Conservation (phyloP, 1,140 invertebrate species). For the Protaetia brevitarsis region DNA sequence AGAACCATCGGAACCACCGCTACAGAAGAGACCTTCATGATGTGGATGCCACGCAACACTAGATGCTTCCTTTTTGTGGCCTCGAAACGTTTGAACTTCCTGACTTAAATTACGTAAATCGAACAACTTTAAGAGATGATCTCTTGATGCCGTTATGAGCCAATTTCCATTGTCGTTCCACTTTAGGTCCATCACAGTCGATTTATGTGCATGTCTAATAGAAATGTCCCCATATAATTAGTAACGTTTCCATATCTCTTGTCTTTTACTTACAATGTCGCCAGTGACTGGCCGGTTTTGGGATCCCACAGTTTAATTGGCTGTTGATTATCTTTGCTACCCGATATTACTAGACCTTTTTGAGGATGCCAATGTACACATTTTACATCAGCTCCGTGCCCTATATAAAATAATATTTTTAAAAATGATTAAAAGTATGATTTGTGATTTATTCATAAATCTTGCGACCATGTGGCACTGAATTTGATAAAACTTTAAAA, state of each 20-base stretch:
- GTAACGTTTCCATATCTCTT: not conserved
- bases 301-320: conserved; percentile 99
- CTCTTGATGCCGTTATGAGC: conserved; percentile 96
- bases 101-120: conserved; percentile 92
- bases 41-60: conserved; percentile 97
- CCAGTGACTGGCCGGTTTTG: conserved; percentile 84
- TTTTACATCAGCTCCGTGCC: conserved; percentile 99
- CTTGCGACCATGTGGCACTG: not conserved
- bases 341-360: conserved; percentile 94
- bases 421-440: no score
- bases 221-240: conserved; percentile 21
- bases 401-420: conserved; percentile 50
- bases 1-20: conserved; percentile 95
- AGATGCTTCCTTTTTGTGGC: conserved; percentile 98
- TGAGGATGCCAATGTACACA: conserved; percentile 99
- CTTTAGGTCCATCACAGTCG: conserved; percentile 97
- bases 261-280: conserved; percentile 63
- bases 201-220: conserved; percentile 95
- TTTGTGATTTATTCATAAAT: no score
- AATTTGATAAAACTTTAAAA: no score
- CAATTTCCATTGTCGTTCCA: conserved; percentile 99
- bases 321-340: conserved; percentile 99
- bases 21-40: conserved; percentile 94
- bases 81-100: conserved; percentile 94
- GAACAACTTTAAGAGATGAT: conserved; percentile 97